Evolutionary conservation across 2,888 invertebrate genomes (phyloP).

Genomic region (Morpho helenor): DNA sequence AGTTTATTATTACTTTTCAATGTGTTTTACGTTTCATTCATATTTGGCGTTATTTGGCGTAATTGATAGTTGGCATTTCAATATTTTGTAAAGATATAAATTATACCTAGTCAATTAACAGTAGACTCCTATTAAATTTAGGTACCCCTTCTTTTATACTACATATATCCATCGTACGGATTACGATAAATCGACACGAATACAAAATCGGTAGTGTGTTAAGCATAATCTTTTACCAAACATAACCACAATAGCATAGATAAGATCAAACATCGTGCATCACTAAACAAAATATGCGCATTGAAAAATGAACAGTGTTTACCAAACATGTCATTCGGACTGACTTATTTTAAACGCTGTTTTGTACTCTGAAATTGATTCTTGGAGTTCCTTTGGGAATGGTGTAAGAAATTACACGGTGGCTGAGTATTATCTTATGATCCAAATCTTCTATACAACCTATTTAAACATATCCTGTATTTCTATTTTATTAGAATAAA

Average conservation of each 20-base stretch:
- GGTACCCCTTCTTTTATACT: too few relatives aligned
- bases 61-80: too few relatives aligned
- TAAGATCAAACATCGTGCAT: conserved; percentile 65
- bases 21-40: too few relatives aligned
- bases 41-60: too few relatives aligned
- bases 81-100: too few relatives aligned
- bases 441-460: conserved; percentile 9
- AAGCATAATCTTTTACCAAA: conserved; percentile 39
- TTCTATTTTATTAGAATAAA: too few relatives aligned
- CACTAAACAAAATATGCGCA: conserved; percentile 63
- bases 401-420: conserved; percentile 32
- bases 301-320: conserved; percentile 56
- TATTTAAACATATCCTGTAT: neutral
- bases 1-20: too few relatives aligned
- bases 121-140: too few relatives aligned
- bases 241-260: conserved; percentile 54
- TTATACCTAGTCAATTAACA: too few relatives aligned
- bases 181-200: conserved; percentile 15
- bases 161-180: too few relatives aligned
- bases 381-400: conserved; percentile 30
- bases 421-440: conserved; percentile 26
- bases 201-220: conserved; percentile 38
- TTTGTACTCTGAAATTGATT: conserved; percentile 66
- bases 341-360: conserved; percentile 46
- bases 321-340: conserved; percentile 68